phyloP scores from a whole-genome alignment of 2,888 invertebrate genomes.

The Hypselothyrea guttata region DNA sequence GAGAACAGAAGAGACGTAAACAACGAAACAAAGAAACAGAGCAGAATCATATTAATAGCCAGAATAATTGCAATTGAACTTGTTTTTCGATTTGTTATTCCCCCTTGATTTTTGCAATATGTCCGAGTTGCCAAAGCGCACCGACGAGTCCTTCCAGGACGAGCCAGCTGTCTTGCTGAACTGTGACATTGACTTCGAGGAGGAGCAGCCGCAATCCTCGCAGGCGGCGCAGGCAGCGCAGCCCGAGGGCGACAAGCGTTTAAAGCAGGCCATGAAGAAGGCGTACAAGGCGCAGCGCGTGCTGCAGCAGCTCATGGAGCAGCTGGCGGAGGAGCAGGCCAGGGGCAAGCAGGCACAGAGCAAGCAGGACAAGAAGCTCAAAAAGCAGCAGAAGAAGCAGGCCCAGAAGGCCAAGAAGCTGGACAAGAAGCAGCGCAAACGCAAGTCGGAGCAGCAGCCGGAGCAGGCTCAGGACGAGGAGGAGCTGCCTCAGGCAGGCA shows the following conservation, averaged over 20 bases:
- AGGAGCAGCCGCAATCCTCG: conserved; percentile 28
- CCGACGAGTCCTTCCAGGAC: conserved; percentile 12
- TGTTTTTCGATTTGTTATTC: background rate
- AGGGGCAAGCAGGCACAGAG: background rate
- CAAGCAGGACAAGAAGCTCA: conserved; percentile 22
- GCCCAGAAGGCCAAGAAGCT: conserved; percentile 24
- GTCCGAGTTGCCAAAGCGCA: conserved; percentile 36
- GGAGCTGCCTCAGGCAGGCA: background rate
- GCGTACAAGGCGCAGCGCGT: conserved; percentile 57
- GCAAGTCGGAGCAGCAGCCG: conserved; percentile 11
- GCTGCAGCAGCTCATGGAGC: conserved; percentile 49
- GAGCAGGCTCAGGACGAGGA: conserved; percentile 10
- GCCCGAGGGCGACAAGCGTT: conserved; percentile 1
- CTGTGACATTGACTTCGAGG: conserved; percentile 32
- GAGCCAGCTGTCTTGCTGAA: conserved; percentile 40
- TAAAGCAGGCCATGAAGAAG: conserved; percentile 59
- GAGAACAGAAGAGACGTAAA: conserved; percentile 2
- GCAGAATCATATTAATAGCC: no score
- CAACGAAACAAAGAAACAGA: background rate
- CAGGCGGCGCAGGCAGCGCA: background rate
- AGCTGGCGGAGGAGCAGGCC: conserved; percentile 39
- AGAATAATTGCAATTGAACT: background rate
- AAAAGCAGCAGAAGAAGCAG: conserved; percentile 44
- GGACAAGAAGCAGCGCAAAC: conserved; percentile 20
- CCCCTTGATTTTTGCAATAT: conserved; percentile 41